Evolutionary conservation across 1,140 invertebrate species (phyloP).

Genomic region (Drosophila parvula): DNA sequence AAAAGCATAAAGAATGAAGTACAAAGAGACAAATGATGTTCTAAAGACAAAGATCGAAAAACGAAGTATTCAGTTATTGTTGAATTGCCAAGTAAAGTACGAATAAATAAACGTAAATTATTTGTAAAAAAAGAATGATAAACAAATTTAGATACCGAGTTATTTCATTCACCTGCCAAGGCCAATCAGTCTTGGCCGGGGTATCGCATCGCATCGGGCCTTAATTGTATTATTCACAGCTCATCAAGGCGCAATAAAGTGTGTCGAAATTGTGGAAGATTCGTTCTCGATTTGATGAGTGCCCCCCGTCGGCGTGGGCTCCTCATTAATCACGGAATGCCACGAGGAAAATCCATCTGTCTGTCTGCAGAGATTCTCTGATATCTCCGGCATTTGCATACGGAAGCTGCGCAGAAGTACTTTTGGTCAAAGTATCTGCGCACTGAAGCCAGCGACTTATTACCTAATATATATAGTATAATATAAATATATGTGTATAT

Average conservation of each 20-base stretch:
- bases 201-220: slow-evolving; percentile 41
- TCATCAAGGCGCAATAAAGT: slow-evolving; percentile 69
- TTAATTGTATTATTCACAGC: slow-evolving; percentile 78
- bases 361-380: slow-evolving; percentile 23
- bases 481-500: slow-evolving; percentile 2
- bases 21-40: slow-evolving; percentile 82
- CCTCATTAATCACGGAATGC: slow-evolving; percentile 71
- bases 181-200: slow-evolving; percentile 32
- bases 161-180: slow-evolving; percentile 68
- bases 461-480: background rate
- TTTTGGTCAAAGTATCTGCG: slow-evolving; percentile 7
- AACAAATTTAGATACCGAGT: slow-evolving; percentile 41
- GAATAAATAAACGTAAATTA: slow-evolving; percentile 79
- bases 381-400: slow-evolving; percentile 66
- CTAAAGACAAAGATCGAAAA: slow-evolving; percentile 54
- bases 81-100: slow-evolving; percentile 65
- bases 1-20: slow-evolving; percentile 72
- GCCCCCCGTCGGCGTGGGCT: slow-evolving; percentile 27
- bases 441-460: slow-evolving; percentile 22
- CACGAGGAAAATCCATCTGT: slow-evolving; percentile 42
- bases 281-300: slow-evolving; percentile 64
- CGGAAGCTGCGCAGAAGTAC: slow-evolving; percentile 63
- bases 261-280: slow-evolving; percentile 66
- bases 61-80: slow-evolving; percentile 73
- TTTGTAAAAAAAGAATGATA: slow-evolving; percentile 65